Evolutionary conservation across 2,888 invertebrate species (phyloP).

Genomic region (Dryomyza anilis): DNA sequence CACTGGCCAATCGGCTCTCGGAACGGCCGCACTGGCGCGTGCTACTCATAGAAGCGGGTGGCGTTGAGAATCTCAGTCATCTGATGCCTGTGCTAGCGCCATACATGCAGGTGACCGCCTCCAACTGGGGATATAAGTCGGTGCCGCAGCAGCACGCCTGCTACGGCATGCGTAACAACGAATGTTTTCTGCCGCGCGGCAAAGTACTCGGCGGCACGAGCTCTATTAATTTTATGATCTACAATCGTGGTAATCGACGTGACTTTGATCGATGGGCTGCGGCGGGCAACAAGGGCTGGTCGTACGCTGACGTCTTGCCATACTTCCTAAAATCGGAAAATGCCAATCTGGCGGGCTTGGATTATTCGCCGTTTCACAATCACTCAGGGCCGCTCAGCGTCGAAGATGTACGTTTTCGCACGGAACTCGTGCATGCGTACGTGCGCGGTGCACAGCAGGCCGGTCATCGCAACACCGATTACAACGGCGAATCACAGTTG

Average conservation of each 20-base stretch:
- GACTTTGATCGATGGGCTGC: constrained; percentile 67
- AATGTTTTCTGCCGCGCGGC: constrained; percentile 67
- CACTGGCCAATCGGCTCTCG: constrained; percentile 70
- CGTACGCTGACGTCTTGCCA: constrained; percentile 63
- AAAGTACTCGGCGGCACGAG: constrained; percentile 70
- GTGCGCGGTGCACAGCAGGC: constrained; percentile 69
- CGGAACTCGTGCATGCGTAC: constrained; percentile 64
- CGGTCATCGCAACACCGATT: constrained; percentile 70
- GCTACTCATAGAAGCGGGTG: constrained; percentile 79
- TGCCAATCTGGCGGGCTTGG: constrained; percentile 58
- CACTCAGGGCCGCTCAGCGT: constrained; percentile 68
- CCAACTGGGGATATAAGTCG: constrained; percentile 50
- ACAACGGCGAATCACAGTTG: constrained; percentile 63
- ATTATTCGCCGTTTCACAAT: constrained; percentile 65
- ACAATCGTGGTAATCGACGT: constrained; percentile 64
- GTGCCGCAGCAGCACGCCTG: constrained; percentile 46
- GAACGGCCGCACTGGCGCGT: constrained; percentile 76
- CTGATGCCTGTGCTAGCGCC: constrained; percentile 54
- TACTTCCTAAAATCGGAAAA: constrained; percentile 63
- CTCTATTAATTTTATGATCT: constrained; percentile 68
- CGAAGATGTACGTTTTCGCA: constrained; percentile 66
- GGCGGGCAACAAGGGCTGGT: constrained; percentile 65
- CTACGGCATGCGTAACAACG: constrained; percentile 41
- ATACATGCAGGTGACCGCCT: constrained; percentile 45
- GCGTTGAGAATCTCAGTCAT: constrained; percentile 61